Evolutionary conservation across 2,888 invertebrate genomes (phyloP), one percentile per base, ranked within the genome.

Genomic region (Drosophila mercatorum): DNA sequence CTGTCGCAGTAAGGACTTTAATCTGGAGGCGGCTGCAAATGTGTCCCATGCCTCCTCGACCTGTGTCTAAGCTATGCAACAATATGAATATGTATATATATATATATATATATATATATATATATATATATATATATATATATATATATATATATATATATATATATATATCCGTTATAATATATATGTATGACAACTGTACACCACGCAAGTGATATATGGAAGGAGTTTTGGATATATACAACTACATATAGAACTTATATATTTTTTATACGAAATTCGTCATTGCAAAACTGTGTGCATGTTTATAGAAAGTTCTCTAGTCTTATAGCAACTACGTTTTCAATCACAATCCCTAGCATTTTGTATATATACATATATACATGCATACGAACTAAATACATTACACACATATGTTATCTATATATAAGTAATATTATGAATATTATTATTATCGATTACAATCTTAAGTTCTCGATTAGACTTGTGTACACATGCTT

Each of bases 1-100:
- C 89, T 94, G 94, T 52, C 95, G 95, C 83, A 91, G 92, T 72
- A 92, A 91, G 79, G 93, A 92, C 72, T 92, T 92, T 57, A 90
- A 89, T 69, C 56, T 94, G 93, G 92, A 92, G 69, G 84, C 91
- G 49, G 82, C 91, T n/a, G 68, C 88, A 8, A 79, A 57, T 53
- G 86, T 91, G 5, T 85, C 90, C 56, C 92, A 91, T 65, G 87
- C 91, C 41, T 85, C 84, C 46, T 92, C 92, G 40, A 92, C 92
- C 65, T 92, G 92, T 80, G 92, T 92, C 68, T 92, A 91, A 87
- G 59, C 61, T 40, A 66, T 70, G 44, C 34, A 38, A 22, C 38
- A 43, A 66, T 47, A 66, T 66, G 31, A 65, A 22, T 34, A 38
- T 22, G 17, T 51, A 22, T 40, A 12, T 26, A 31, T 31, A 31